Percentiles rank a stretch among this genome's conserved stretches.
phyloP scores from a whole-genome alignment of 2,888 invertebrate genomes.

The Uloborus plumipes region DNA sequence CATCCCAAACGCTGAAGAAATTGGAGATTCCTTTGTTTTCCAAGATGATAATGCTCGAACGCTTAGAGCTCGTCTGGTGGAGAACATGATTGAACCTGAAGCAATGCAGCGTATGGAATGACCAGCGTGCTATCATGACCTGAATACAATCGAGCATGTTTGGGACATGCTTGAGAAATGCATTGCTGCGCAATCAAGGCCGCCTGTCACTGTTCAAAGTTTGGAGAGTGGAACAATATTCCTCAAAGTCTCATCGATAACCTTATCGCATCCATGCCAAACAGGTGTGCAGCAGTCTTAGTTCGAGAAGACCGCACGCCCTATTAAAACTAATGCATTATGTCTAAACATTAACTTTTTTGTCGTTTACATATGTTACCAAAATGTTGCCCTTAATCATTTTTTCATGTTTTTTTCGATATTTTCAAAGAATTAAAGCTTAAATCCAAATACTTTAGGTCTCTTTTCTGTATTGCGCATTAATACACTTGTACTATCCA shows the following conservation, averaged over 20 bases:
- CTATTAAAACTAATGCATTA: not conserved
- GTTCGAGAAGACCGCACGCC: not conserved
- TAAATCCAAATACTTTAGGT: not conserved
- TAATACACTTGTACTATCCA: too few relatives aligned
- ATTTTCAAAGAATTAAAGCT: conserved; percentile 15
- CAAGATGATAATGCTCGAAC: not conserved
- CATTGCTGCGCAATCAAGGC: conserved; percentile 1
- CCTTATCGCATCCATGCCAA: conserved; percentile 10
- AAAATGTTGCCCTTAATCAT: conserved; percentile 5
- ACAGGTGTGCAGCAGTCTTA: conserved; percentile 13
- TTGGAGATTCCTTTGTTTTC: not conserved
- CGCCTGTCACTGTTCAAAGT: not conserved
- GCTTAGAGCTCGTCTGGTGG: conserved; percentile 10
- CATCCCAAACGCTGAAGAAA: conserved; percentile 1
- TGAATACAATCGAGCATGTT: conserved; percentile 1
- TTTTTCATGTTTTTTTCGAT: not conserved
- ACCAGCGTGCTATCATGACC: conserved; percentile 1
- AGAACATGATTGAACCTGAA: conserved; percentile 22
- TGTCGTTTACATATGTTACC: conserved; percentile 6
- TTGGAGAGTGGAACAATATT: not conserved
- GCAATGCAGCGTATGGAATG: not conserved
- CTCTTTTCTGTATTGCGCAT: too few relatives aligned
- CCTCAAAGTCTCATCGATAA: not conserved
- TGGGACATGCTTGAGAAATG: not conserved
- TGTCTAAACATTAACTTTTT: conserved; percentile 7